Base-by-base conservation (phyloP, 2,797 vertebrate genomes). In the Oceanodroma leucorhoa region DNA sequence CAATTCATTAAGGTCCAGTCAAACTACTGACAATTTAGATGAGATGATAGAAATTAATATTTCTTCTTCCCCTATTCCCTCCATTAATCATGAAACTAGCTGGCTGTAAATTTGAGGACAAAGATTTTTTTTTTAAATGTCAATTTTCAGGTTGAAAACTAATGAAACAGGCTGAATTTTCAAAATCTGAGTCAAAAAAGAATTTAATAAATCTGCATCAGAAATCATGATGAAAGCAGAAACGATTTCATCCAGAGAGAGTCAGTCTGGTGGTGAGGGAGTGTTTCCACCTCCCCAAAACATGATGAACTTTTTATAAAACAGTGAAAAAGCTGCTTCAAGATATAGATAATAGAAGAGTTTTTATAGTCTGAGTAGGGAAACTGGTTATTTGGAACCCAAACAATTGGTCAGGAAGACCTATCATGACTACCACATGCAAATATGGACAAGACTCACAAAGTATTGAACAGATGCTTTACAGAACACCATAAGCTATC, bases 181-280 rank as follows among this genome's bases (percentile, higher is more conserved):
- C 18, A 77, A 89, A 88, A 57, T 58, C 7, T 10, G 14, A 83
- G 8, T 62, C 1, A 65, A 72, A 82, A 82, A 61, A 29, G 3
- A 57, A 34, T 61, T 45, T 57, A 79, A 50, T 45, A 85, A 76
- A 43, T 61, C 26, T 89, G 10, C 20, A 45, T 69, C 17, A 72
- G 14, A 76, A 85, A 72, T 69, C 26, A 32, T 32, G 2, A 36
- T 16, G 5, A 57, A 79, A 61, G 10, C 19, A 57, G 54, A 67
- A 91, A 46, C 50, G 2, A 40, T 67, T 89, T 84, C 6, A 70
- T 22, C 3, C 17, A 40, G 12, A 48, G 3, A 51, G 2, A 43
- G 1, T 30, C 17, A 30, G 3, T 40, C 30, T 61, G 6, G 2
- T 1, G 0, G 3, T 65, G 21, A 76, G 5, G 8, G 22, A 64